Base-by-base conservation (phyloP, 2,797 vertebrate genomes). In the Phrynocephalus forsythii region DNA sequence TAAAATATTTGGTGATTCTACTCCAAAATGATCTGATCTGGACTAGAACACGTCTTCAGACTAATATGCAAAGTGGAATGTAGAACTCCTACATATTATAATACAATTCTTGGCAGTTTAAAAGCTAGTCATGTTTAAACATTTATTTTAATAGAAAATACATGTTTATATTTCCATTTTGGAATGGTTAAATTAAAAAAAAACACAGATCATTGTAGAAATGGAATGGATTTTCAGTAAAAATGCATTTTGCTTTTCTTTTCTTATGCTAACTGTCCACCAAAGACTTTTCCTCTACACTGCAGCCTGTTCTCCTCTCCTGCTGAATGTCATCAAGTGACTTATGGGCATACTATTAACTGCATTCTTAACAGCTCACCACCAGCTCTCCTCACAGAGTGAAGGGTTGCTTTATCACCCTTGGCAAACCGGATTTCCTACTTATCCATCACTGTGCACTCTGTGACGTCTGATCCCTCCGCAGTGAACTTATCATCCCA, bases 341-440 rank as follows among this genome's bases (percentile, higher is more conserved):
- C 90, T 87, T 87, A 78, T 77, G 68, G 71, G 48, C 84, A 73
- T 79, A 86, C 71, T 85, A 85, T 90, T 91, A 90, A 84, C 44
- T 90, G 26, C 30, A 44, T 91, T 89, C 67, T 76, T 89, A 82
- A 90, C 90, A 90, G 50, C 33, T 89, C 73, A 24, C 86, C 88
- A 24, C 87, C 77, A 77, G 16, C 44, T 91, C 83, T 72, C 88
- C 66, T 89, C 30, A 13, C 50, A 72, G 15, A 72, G 24, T 86
- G 81, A 82, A 86, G 38, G 63, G 24, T 63, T 85, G 48, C 20
- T 91, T 89, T 86, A 84, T 75, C 89, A 68, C 86, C 89, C 20
- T 83, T 92, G 82, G 80, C 87, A 90, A 91, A 86, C 13, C 68
- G 89, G 76, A 86, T 92, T 91, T 88, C 77, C 60, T 71, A 71